Evolutionary conservation across 1,140 invertebrate species (phyloP), one percentile per base, ranked within the genome.

Genomic region (Pogonus chalceus): DNA sequence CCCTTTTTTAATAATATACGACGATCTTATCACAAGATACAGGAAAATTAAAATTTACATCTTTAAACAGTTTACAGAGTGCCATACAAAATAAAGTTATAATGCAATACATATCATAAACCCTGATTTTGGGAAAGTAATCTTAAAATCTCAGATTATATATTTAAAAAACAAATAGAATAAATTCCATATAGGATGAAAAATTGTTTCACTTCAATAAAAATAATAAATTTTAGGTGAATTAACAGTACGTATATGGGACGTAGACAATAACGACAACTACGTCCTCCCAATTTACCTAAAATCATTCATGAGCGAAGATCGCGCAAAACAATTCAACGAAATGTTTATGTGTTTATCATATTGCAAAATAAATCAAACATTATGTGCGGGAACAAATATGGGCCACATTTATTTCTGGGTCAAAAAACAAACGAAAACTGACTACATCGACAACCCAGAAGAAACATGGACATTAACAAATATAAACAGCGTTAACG

Each of bases 191-290:
- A n/a, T n/a, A n/a, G n/a, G n/a, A n/a, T n/a, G n/a, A n/a, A n/a
- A n/a, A n/a, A n/a, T n/a, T n/a, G n/a, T n/a, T n/a, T n/a, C n/a
- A n/a, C n/a, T n/a, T n/a, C n/a, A n/a, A n/a, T n/a, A n/a, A n/a
- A n/a, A n/a, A n/a, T n/a, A n/a, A n/a, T n/a, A n/a, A n/a, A n/a
- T 51, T 60, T 47, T 21, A 73, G 73, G 84, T 47, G 88, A 91
- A 64, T 74, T 86, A n/a, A 74, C 80, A 23, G 81, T 96, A 20
- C 82, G 94, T 62, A 81, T 96, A 61, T 98, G 92, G 93, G 89
- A 99, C 68, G 79, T 96, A 60, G 85, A 95, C 26, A 87, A 83
- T 46, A 90, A 92, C 49, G 92, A 98, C 62, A 97, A 92, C 72
- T 92, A 88, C 68, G 79, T 93, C 0, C 69, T 96, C 10, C 79